Evolutionary conservation across 2,888 invertebrate species (phyloP), one percentile per base, ranked within the genome.

Genomic region (Eucera pruinosa): DNA sequence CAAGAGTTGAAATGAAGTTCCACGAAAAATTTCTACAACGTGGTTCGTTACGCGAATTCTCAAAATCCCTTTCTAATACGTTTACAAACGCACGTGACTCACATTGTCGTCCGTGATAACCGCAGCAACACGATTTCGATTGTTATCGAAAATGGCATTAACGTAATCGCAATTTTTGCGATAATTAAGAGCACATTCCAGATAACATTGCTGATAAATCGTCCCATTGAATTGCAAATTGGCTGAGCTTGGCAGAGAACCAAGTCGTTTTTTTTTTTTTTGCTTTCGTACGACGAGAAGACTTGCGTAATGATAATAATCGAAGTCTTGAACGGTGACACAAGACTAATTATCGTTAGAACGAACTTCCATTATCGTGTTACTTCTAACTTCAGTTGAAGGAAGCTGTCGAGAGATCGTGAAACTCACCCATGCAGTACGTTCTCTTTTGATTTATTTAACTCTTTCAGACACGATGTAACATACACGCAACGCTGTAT

Each of bases 331-430:
- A 36, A 75, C 25, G 39, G 41, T 57, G 62, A 64, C 67, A 61
- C 67, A 61, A 76, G 55, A 72, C 48, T 66, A 71, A 66, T 72
- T 66, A 65, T 55, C 72, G 27, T 55, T 55, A 20, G 43, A 50
- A 57, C n/a, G 47, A 13, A 5, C 18, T 15, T 33, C 36, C 9
- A n/a, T 71, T 61, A 66, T 45, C 75, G 2, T 2, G 7, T 7
- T 18, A 15, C 30, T 54, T 48, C 55, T 54, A 62, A 73, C n/a
- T 4, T 13, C n/a, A 6, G 9, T 18, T 20, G 64, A 15, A 52
- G 3, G 23, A 52, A 43, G 39, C 23, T 11, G 39, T 30, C 23
- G 41, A 15, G 25, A 15, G 18, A 50, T 52, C 30, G 18, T 1
- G n/a, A 15, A 30, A 23, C 7, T 5, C 15, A 2, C 18, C 3